Evolutionary conservation across 2,888 invertebrate genomes (phyloP).

Genomic region (Lepidonotus clava): DNA sequence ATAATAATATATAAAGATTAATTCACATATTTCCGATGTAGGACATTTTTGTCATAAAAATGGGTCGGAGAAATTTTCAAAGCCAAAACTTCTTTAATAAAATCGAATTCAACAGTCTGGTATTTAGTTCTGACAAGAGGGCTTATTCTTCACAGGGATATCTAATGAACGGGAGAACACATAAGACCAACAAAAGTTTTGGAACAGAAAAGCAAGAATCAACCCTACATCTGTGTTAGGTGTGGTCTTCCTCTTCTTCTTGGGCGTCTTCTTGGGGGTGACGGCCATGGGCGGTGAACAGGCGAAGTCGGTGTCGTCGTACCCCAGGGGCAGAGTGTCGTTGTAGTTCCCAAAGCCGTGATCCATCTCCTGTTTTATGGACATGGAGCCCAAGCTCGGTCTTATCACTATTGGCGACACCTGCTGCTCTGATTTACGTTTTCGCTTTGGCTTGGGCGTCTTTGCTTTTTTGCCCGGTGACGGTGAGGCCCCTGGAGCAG

Average conservation of each 20-base stretch:
- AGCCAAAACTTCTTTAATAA: no score
- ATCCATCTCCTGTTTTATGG: conserved; percentile 6
- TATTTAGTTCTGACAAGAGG: no score
- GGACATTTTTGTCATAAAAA: no score
- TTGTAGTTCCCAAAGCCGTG: not conserved
- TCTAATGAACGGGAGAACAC: no score
- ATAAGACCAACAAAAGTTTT: no score
- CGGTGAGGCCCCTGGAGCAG: not conserved
- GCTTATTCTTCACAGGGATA: no score
- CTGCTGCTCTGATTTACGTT: conserved; percentile 7
- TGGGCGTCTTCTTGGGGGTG: not conserved
- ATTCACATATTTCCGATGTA: no score
- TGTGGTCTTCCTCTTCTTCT: conserved; percentile 27
- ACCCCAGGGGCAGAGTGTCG: not conserved
- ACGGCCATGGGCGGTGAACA: not conserved
- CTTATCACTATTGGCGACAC: not conserved
- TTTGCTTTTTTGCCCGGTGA: conserved; percentile 1
- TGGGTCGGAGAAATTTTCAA: no score
- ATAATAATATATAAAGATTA: no score
- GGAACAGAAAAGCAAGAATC: no score
- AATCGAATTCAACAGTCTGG: no score
- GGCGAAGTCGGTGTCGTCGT: not conserved
- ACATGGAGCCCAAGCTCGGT: not conserved
- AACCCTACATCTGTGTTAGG: not conserved
- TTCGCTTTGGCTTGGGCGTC: conserved; percentile 22